Evolutionary conservation across 2,113 vertebrate species (phyloP).

Genomic region (Cottus gobio): DNA sequence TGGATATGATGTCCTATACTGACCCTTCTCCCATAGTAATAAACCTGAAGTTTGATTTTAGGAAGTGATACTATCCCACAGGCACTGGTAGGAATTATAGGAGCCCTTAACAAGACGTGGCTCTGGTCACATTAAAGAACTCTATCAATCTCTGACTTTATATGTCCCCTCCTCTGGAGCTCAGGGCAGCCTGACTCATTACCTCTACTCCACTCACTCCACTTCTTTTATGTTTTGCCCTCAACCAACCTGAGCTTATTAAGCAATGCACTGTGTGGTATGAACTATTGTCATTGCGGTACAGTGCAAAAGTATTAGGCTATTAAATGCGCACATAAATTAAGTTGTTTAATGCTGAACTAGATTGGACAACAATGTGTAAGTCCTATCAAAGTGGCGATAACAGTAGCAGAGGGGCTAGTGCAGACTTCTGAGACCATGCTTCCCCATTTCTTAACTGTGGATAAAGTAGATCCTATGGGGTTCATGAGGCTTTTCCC

Average conservation of each 20-base stretch:
- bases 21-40: conserved; percentile 32
- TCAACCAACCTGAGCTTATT: conserved; percentile 44
- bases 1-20: conserved; percentile 24
- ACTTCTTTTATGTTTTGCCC: conserved; percentile 57
- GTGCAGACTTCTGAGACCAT: neutral
- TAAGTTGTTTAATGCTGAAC: conserved; percentile 25
- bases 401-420: neutral
- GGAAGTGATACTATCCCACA: conserved; percentile 46
- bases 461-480: conserved; percentile 34
- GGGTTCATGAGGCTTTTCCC: conserved; percentile 28
- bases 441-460: conserved; percentile 15
- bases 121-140: conserved; percentile 70
- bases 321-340: conserved; percentile 44
- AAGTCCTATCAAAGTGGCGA: neutral
- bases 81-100: conserved; percentile 58
- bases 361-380: conserved; percentile 35
- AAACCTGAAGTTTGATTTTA: conserved; percentile 62
- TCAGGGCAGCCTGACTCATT: conserved; percentile 60
- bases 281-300: conserved; percentile 12
- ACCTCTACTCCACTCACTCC: conserved; percentile 41
- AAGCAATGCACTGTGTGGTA: neutral
- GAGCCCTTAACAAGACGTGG: conserved; percentile 63
- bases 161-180: conserved; percentile 30
- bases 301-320: conserved; percentile 14
- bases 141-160: conserved; percentile 71